Percentiles rank a stretch among this genome's conserved stretches.
These are phyloP conservation scores for Dipodomys spectabilis DNA, from an alignment of 2,113 vertebrate genomes.

Conservation along the genomic window DNA sequence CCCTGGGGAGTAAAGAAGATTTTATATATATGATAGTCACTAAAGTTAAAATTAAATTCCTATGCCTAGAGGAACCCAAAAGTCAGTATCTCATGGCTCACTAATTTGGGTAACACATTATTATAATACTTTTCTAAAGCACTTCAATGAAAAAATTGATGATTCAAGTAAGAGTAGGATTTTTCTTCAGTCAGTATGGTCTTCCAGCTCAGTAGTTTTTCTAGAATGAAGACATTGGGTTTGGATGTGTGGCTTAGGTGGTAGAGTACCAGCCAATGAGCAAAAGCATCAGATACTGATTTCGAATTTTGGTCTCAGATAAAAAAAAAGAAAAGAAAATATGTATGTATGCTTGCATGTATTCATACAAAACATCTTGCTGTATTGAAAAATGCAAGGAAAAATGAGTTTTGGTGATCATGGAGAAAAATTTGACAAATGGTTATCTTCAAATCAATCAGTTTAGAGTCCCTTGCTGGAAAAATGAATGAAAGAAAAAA, in stretches of 20 bases:
- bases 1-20: constrained; percentile 86
- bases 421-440: constrained; percentile 24
- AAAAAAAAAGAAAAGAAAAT: too few species aligned
- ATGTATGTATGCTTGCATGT: too few species aligned
- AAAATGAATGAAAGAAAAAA: constrained; percentile 40
- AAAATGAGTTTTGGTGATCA: constrained; percentile 4
- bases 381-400: constrained; percentile 11
- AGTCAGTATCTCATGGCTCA: not conserved
- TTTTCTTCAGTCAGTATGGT: constrained; percentile 50
- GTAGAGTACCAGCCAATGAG: too few species aligned
- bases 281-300: too few species aligned
- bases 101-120: not conserved
- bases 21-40: not conserved
- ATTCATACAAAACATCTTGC: not conserved
- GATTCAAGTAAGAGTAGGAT: constrained; percentile 11
- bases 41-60: not conserved
- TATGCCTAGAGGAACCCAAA: not conserved
- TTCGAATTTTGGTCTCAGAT: too few species aligned
- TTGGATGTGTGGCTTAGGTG: too few species aligned
- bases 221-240: not conserved
- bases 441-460: constrained; percentile 45
- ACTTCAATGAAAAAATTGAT: not conserved
- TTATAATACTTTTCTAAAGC: constrained; percentile 14
- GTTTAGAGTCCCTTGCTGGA: not conserved
- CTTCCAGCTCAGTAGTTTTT: constrained; percentile 7